Evolutionary conservation across 2,113 vertebrate species (phyloP).

Genomic region (Struthio camelus): DNA sequence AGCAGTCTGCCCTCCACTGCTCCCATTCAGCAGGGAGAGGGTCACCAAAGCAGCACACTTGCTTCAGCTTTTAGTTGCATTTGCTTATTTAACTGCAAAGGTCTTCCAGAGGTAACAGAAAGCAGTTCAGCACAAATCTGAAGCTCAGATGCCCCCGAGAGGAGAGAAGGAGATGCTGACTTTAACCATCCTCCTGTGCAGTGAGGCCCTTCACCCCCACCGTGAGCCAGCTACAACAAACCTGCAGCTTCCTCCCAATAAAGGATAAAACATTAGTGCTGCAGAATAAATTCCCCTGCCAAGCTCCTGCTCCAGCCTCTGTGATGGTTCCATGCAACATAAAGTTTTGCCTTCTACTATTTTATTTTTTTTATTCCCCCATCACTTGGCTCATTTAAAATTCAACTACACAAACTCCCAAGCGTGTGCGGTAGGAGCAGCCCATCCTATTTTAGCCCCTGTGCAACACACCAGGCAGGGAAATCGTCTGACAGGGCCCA

Average conservation of each 20-base stretch:
- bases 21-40: not conserved
- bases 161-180: not conserved
- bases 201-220: no score
- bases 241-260: no score
- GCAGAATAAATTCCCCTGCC: not conserved
- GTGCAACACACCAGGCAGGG: not conserved
- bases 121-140: not conserved
- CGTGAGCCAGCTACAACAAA: not conserved
- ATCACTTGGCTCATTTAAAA: not conserved
- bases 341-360: not conserved
- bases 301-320: not conserved
- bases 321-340: accelerated
- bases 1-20: not conserved
- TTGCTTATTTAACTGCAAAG: no score
- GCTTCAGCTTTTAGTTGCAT: no score
- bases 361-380: not conserved
- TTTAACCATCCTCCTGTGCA: not conserved
- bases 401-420: accelerated
- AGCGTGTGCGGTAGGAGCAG: not conserved
- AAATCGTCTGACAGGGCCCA: not conserved
- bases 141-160: no score
- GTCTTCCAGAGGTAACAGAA: accelerated
- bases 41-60: not conserved
- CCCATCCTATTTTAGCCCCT: not conserved
- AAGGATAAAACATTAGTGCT: not conserved